phyloP scores from a whole-genome alignment of 2,888 invertebrate genomes.

The Pinctada fucata region DNA sequence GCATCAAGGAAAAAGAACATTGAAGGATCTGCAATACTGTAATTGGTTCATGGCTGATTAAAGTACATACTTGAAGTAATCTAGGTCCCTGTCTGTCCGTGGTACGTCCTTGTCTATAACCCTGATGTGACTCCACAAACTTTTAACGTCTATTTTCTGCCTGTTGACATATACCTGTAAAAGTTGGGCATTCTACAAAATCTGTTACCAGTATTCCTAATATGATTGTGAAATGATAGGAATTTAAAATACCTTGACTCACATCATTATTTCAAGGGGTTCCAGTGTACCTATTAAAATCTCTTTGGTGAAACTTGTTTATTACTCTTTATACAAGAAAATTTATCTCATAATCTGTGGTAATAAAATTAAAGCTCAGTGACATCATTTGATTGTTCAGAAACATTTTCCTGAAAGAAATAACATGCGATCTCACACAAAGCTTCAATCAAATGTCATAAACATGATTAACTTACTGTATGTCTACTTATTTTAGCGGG shows the following conservation, averaged over 20 bases:
- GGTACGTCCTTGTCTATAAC: slow-evolving; percentile 75
- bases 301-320: too few relatives aligned
- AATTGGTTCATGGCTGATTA: background rate
- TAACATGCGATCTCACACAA: too few relatives aligned
- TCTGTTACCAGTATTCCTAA: background rate
- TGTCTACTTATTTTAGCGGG: too few relatives aligned
- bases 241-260: background rate
- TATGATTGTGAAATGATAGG: background rate
- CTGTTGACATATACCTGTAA: slow-evolving; percentile 72
- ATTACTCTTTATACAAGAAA: too few relatives aligned
- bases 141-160: slow-evolving; percentile 61
- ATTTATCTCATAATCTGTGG: too few relatives aligned
- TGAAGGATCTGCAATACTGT: background rate
- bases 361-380: too few relatives aligned
- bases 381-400: too few relatives aligned
- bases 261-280: background rate
- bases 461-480: too few relatives aligned
- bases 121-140: slow-evolving; percentile 64
- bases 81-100: slow-evolving; percentile 72
- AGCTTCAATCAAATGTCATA: too few relatives aligned
- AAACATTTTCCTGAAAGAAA: too few relatives aligned
- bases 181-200: background rate
- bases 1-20: background rate
- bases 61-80: slow-evolving; percentile 67
- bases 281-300: too few relatives aligned